Evolutionary conservation across 2,113 vertebrate genomes (phyloP), one percentile per base, ranked within the genome.

Genomic region (Tamias sibiricus): DNA sequence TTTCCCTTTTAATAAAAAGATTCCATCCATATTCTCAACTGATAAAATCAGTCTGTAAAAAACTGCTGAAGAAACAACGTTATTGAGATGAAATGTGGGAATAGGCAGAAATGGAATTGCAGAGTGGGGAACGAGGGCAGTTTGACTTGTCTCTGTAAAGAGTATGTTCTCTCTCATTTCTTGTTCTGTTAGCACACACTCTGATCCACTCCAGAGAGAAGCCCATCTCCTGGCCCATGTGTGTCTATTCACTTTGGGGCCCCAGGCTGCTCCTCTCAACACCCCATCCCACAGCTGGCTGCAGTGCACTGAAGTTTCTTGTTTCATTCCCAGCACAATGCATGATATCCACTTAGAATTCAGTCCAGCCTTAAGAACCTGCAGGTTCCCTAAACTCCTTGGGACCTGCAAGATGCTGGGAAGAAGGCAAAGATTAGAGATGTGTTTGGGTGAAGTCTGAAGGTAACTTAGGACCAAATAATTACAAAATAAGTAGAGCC

Each of bases 1-100:
- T 75, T 91, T 93, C 42, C 13, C 2, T 37, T 91, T 92, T 85
- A 59, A 47, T 82, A 42, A 91, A 93, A 91, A 86, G 64, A 47
- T 37, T 37, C 24, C n/a, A 42, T 40, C 20, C 8, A 89, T 87
- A 22, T 94, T 75, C 19, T 74, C 12, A 28, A 79, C 32, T 95
- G n/a, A 49, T 71, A 84, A 44, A 68, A 87, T 77, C 20, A 80
- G 35, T 35, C 37, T 85, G 69, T 37, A 52, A 88, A 92, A 92
- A 90, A 40, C 49, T 80, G 72, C 8, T 66, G 68, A 95, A 76
- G 62, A 54, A 85, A 93, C 4, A 49, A 49, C 52, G 83, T 71
- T 79, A n/a, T 35, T 49, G 2, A 47, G 74, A 52, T 87, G 26
- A 8, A 26, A 47, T 1, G 10, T n/a, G 26, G 24, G 44, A 54